A percentile compares a stretch with the other conserved stretches of the same genome.
Evolutionary conservation across 1,140 invertebrate species (phyloP).

Genomic region (Cataglyphis hispanica): DNA sequence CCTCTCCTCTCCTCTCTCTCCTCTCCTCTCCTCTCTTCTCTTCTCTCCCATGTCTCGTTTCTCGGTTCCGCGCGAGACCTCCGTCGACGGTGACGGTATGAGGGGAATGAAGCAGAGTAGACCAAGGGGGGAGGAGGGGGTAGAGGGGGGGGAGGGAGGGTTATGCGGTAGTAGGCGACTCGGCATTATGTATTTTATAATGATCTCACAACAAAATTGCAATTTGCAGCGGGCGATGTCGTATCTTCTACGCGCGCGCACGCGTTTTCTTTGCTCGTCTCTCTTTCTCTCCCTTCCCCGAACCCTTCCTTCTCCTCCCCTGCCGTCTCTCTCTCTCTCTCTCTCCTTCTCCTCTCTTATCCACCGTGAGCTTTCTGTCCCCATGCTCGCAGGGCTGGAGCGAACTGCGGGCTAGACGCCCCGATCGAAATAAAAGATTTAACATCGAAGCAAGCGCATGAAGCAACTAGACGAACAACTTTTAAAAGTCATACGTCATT

Average conservation of each 20-base stretch:
- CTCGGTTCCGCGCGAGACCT: slow-evolving; percentile 29
- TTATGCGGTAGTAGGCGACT: slow-evolving; percentile 71
- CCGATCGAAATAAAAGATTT: slow-evolving; percentile 25
- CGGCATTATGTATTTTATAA: slow-evolving; percentile 86
- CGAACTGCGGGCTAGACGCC: slow-evolving; percentile 20
- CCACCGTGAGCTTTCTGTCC: slow-evolving; percentile 19
- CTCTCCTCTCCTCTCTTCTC: slow-evolving; percentile 69
- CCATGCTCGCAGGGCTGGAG: slow-evolving; percentile 45
- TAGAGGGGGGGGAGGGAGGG: not conserved
- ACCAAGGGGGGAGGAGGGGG: not conserved
- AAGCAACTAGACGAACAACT: slow-evolving; percentile 1
- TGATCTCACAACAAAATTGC: slow-evolving; percentile 86
- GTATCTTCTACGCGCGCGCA: slow-evolving; percentile 64
- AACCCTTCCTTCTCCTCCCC: not conserved
- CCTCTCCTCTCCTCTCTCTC: slow-evolving; percentile 61
- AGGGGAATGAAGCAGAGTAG: slow-evolving; percentile 65
- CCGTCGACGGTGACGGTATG: slow-evolving; percentile 39
- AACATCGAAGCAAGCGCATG: slow-evolving; percentile 7
- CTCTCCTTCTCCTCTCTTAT: not conserved
- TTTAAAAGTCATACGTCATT: slow-evolving; percentile 42
- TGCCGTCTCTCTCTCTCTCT: not conserved
- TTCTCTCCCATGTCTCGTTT: slow-evolving; percentile 47
- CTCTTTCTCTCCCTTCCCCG: not conserved
- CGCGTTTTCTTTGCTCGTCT: slow-evolving; percentile 63
- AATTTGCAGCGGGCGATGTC: slow-evolving; percentile 83